A percentile compares a stretch with the other conserved stretches of the same genome.
Evolutionary conservation across 1,140 invertebrate genomes (phyloP).

Genomic region (Odontomachus brunneus): DNA sequence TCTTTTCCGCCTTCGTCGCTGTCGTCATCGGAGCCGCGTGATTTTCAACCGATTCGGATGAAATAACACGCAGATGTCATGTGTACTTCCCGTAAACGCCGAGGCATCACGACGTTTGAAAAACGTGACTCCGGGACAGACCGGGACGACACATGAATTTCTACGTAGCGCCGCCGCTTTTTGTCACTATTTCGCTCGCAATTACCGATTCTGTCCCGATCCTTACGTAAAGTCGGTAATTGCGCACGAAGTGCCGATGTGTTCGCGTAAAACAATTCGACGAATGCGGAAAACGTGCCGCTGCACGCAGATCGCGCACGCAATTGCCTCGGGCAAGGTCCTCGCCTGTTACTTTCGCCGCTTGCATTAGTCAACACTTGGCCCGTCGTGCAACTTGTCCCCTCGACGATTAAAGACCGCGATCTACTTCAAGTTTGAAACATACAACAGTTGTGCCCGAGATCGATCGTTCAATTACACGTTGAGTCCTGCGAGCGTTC

Average conservation of each 20-base stretch:
- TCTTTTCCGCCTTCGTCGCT: constrained; percentile 8
- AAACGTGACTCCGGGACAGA: neutral
- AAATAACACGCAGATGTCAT: neutral
- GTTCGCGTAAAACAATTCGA: constrained; percentile 26
- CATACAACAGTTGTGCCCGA: neutral
- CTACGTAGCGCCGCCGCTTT: neutral
- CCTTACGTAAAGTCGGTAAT: constrained; percentile 10
- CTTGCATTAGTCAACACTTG: neutral
- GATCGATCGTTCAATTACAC: neutral
- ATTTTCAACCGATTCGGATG: neutral
- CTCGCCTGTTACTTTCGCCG: constrained; percentile 50
- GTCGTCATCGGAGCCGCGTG: neutral
- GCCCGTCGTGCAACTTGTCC: too few species aligned
- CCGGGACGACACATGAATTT: neutral
- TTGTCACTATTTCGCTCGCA: neutral
- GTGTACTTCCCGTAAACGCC: neutral
- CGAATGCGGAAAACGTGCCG: constrained; percentile 25
- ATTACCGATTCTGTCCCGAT: neutral
- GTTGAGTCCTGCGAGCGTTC: neutral
- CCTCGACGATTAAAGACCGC: too few species aligned
- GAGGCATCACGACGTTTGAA: neutral
- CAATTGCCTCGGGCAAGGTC: constrained; percentile 14
- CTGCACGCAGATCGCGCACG: neutral
- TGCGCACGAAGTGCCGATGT: neutral
- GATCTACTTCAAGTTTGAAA: neutral